Base-by-base conservation (phyloP, 2,113 vertebrate species). In the Chaenogobius annularis region DNA sequence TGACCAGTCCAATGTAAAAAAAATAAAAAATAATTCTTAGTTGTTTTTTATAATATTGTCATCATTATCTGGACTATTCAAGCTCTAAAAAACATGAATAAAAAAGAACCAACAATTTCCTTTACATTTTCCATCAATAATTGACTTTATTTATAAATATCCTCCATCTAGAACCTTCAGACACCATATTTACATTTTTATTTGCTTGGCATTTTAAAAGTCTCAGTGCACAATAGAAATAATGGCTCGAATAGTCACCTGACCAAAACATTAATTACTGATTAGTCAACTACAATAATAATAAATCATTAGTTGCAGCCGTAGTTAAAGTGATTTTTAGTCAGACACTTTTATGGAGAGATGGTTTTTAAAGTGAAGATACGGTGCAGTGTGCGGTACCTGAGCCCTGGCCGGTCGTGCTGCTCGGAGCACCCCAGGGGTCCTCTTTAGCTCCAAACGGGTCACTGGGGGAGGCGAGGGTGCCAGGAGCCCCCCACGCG, bases 401-500 rank as follows among this genome's bases (percentile, higher is more conserved):
- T 80, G 80, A 80, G 61, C 68, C 77, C 0, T 84, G 75, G 59
- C 63, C 83, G 37, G 74, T 55, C 10, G 80, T 64, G 43, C 62
- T 75, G 66, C 83, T 79, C 0, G 88, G 74, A n/a, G 83, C 66
- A 26, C 89, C 90, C 93, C 93, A 94, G 1, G 90, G 82, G 69
- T 92, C 91, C 1, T 31, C 69, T 72, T 88, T 88, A 46, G 72
- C 58, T 8, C 92, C 90, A 73, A 93, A 94, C 1, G 93, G 93
- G 77, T 93, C 89, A 26, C 52, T 65, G 3, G 80, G 55, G 1
- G 85, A 62, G 11, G 78, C 75, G 66, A 76, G 71, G 40, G 82
- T 17, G 35, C 83, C 85, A 65, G 93, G 88, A 1, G 91, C 89
- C 0, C 92, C 94, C 93, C 92, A 93, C 0, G 90, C 89, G 63